Evolutionary conservation across 1,140 invertebrate species (phyloP).

Genomic region (Glossosoma conforme): DNA sequence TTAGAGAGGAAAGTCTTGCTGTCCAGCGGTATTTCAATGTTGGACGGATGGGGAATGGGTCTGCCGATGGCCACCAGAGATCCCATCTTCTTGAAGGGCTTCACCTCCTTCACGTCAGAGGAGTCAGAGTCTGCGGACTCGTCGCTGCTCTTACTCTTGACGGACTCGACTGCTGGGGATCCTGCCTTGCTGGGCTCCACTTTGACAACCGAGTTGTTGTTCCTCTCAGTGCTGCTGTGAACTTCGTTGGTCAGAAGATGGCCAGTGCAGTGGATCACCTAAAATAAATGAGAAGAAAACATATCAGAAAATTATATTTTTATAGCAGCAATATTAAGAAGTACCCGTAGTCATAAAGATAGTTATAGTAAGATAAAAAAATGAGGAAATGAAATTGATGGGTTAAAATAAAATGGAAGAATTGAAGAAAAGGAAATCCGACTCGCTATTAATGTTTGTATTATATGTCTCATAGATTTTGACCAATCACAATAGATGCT

Average conservation of each 20-base stretch:
- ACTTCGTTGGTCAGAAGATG: conserved; percentile 56
- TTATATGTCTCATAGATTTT: no score
- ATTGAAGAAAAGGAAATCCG: no score
- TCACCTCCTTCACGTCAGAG: conserved; percentile 29
- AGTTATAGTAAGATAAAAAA: no score
- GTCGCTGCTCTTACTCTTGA: conserved; percentile 17
- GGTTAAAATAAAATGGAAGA: no score
- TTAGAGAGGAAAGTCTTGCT: conserved; percentile 86
- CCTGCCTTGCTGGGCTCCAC: conserved; percentile 7
- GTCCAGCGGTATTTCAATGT: conserved; percentile 85
- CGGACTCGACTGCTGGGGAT: conserved; percentile 10
- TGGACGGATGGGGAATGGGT: conserved; percentile 88
- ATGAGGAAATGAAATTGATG: no score
- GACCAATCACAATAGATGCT: no score
- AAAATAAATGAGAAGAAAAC: conserved; percentile 33
- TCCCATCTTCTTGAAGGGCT: conserved; percentile 35
- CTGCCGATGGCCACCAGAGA: conserved; percentile 76
- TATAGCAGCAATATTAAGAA: no score
- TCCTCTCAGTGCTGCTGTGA: conserved; percentile 1
- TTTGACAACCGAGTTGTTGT: conserved; percentile 15
- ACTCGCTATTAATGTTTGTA: no score
- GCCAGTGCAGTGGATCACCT: conserved; percentile 87
- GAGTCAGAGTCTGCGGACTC: background rate
- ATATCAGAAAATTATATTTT: no score
- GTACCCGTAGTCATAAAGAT: no score